Evolutionary conservation across 2,888 invertebrate genomes (phyloP), one percentile per base, ranked within the genome.

Genomic region (Rapana venosa): DNA sequence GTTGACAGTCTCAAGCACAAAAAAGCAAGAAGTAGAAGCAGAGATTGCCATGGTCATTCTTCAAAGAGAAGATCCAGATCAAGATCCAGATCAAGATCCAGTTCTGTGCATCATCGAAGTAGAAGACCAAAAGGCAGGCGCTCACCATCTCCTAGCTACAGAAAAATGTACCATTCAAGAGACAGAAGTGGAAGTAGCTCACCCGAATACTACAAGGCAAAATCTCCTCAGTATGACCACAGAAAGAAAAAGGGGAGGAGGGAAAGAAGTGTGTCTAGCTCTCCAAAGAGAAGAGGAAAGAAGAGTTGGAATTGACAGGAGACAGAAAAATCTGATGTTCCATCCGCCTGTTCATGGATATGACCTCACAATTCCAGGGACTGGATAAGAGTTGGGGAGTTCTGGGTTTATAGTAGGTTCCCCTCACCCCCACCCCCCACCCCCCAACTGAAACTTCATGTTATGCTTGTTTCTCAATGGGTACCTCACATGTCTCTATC

Each of bases 31-130:
- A 47, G 47, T 15, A 74, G 87, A 86, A 86, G 61, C 20, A 15
- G n/a, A 2, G 86, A 66, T 86, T 35, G 61, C 22, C n/a, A 1
- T 36, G 66, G 30, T n/a, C 87, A 74, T 22, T 85, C 84, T 30
- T 58, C 84, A 17, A 70, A 35, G 35, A 66, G 66, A 35, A 66
- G 87, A 11, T 58, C 87, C 58, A 85, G 84, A 70, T 58, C 4
- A 26, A 85, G 85, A n/a, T 85, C 61, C 32, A 30, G 61, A 85
- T 85, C 86, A 1, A 86, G 86, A 35, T 86, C 58, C 66, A 17
- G 56, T 17, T 61, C 86, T 35, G 0, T 4, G 6, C 47, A 83
- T 83, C 47, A 8, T 22, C 26, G 8, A 47, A 36, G 47, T 6
- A 83, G 30, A 36, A 47, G 26, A 22, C 26, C 36, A 83, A 79